Base-by-base conservation (phyloP, 2,888 invertebrate species). In the Caprella mutica region DNA sequence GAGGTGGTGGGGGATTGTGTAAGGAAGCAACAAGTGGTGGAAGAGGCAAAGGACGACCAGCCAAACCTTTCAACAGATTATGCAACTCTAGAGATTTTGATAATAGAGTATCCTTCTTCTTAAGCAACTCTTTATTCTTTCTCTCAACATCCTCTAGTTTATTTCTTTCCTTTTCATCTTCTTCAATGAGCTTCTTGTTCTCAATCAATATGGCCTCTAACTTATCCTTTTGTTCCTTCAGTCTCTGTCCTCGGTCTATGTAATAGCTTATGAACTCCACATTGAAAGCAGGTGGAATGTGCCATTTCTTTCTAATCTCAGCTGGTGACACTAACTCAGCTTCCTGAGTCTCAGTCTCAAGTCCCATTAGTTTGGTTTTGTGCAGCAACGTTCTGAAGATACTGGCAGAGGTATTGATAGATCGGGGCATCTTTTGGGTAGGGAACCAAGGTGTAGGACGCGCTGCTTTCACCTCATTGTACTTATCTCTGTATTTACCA, bases 231-330 rank as follows among this genome's bases (percentile, higher is more conserved):
- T 93, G 80, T 14, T 84, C 83, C 4, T 82, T 80, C 56, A 91
- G 81, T 14, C 92, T 78, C 4, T 83, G 80, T 71, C 91, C 89
- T 24, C 94, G 78, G 72, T 94, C 93, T 56, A 92, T 75, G 71
- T 89, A 94, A 72, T 96, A 96, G 1, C 86, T 89, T 51, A 94
- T 86, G 72, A 92, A 97, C 72, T 94, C 93, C 0, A 91, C 87
- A 46, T 86, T 89, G 71, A 96, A 90, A 0, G 94, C 91, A 0
- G 93, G 91, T 0, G 89, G 84, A 61, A 94, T 85, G 72, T 93
- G 90, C 86, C 92, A 92, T 67, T 93, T 92, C 67, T 90, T 89
- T 9, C 89, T 80, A 5, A 90, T 84, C 69, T 93, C 93, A 4
- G 84, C 82, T 19, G 90, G 73, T 1, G 87, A 84, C 50, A 86